These are phyloP conservation scores for Calliphora vicina DNA, from an alignment of 1,140 invertebrate genomes.

Conservation along the genomic window DNA sequence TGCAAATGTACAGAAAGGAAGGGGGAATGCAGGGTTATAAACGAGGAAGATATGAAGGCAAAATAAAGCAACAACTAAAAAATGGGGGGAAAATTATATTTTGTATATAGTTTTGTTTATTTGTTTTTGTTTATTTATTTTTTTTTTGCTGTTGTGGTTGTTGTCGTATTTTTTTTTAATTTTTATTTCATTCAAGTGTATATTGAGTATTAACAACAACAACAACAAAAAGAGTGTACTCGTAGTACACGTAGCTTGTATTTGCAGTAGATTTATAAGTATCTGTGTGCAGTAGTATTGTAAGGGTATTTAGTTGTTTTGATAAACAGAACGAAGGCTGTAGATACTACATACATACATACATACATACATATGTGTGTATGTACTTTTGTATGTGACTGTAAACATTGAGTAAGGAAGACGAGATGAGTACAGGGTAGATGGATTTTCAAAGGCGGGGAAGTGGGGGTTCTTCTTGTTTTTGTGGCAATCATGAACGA, in stretches of 20 bases:
- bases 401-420: background rate
- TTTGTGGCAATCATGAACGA: background rate
- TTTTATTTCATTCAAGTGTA: conserved; percentile 16
- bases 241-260: background rate
- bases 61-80: background rate
- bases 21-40: background rate
- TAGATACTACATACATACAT: background rate
- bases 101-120: background rate
- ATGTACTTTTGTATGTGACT: background rate
- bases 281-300: conserved; percentile 42
- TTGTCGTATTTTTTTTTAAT: conserved; percentile 34
- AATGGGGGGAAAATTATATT: background rate
- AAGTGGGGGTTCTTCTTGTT: background rate
- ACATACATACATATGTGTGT: background rate
- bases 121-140: background rate
- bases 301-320: conserved; percentile 45
- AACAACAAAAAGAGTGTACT: background rate
- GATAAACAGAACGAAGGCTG: conserved; percentile 4
- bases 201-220: background rate
- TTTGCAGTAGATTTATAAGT: background rate
- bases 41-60: background rate
- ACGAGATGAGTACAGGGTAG: background rate
- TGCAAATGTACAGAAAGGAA: background rate
- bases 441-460: too few relatives aligned
- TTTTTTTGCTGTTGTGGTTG: conserved; percentile 44